These are phyloP conservation scores for Drosophila sp. DNA, from an alignment of 1,140 invertebrate species.

Conservation along the genomic window DNA sequence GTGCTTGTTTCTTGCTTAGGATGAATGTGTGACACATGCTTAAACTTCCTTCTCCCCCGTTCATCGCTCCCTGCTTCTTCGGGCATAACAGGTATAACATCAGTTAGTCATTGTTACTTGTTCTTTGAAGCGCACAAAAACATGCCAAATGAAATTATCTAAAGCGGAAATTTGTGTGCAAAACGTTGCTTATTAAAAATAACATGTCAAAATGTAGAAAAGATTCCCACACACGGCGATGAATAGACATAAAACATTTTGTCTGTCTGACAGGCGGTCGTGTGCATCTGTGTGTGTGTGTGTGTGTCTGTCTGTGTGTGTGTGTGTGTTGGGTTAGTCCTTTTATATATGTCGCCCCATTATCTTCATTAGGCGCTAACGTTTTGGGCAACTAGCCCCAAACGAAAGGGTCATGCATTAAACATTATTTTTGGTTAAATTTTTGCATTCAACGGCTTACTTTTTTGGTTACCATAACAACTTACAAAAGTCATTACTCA, in stretches of 20 bases:
- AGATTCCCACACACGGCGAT: conserved; percentile 51
- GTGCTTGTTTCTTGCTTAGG: conserved; percentile 54
- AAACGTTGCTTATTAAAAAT: conserved; percentile 76
- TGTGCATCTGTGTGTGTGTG: conserved; percentile 10
- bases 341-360: conserved; percentile 73
- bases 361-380: conserved; percentile 83
- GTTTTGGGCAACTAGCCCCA: conserved; percentile 39
- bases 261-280: conserved; percentile 2
- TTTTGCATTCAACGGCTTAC: conserved; percentile 47
- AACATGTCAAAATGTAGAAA: conserved; percentile 69
- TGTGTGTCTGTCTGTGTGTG: neutral
- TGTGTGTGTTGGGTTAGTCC: conserved; percentile 38
- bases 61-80: neutral
- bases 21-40: conserved; percentile 71
- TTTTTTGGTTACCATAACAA: conserved; percentile 67
- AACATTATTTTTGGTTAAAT: conserved; percentile 45
- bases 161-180: conserved; percentile 64
- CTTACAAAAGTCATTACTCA: conserved; percentile 84
- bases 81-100: conserved; percentile 27
- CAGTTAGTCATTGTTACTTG: conserved; percentile 40
- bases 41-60: neutral
- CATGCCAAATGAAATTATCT: conserved; percentile 53
- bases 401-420: conserved; percentile 38
- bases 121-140: conserved; percentile 23
- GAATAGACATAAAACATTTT: conserved; percentile 60